Evolutionary conservation across 37 sponge, comb jelly and placozoan genomes (phyloP).

Genomic region (Oscarella lobularis): DNA sequence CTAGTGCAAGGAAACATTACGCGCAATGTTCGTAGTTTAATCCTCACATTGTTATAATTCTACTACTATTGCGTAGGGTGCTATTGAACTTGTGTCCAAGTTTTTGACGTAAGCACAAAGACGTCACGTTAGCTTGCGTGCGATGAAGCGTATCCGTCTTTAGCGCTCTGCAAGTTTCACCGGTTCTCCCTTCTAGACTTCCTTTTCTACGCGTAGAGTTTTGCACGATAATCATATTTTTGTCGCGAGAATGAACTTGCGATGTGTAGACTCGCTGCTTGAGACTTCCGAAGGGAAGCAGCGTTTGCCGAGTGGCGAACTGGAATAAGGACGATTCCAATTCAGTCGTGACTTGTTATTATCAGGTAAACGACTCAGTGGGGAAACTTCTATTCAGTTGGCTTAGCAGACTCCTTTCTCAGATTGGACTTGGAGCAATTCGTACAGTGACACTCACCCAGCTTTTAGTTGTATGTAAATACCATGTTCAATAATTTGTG

Average conservation of each 20-base stretch:
- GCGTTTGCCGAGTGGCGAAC: neutral
- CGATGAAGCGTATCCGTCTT: neutral
- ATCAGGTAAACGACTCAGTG: constrained; percentile 24
- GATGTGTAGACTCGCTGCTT: neutral
- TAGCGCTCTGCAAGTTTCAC: neutral
- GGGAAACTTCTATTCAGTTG: neutral
- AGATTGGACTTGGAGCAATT: neutral
- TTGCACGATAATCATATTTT: neutral
- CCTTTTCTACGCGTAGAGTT: too few relatives aligned
- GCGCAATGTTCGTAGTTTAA: neutral
- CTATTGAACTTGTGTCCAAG: neutral
- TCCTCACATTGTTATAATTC: too few relatives aligned
- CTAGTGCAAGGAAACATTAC: neutral
- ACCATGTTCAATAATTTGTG: neutral
- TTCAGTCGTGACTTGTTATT: constrained; percentile 43
- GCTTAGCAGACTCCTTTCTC: neutral
- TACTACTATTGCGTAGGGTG: neutral
- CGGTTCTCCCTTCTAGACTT: too few relatives aligned
- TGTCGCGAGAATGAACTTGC: neutral
- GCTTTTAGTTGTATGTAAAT: neutral
- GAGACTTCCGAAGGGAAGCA: neutral
- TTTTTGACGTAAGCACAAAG: neutral
- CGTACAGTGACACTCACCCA: neutral
- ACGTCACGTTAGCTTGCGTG: neutral
- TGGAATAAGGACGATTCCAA: neutral